Conservation (phyloP, 2,797 vertebrate genomes). For the Acipenser transmontanus region DNA sequence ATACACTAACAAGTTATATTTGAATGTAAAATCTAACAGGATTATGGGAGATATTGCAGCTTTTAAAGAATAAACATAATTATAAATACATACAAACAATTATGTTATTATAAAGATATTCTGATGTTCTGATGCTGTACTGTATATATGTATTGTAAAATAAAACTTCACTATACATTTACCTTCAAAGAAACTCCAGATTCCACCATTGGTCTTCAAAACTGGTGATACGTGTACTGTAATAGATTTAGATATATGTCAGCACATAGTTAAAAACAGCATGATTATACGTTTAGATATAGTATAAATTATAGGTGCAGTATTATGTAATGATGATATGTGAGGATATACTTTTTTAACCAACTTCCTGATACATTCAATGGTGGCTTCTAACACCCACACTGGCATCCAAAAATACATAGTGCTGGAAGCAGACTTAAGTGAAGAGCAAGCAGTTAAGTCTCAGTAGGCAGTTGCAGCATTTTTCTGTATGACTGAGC, state of each 20-base stretch:
- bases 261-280: not conserved
- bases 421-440: slow-evolving; percentile 21
- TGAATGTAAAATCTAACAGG: too few relatives aligned
- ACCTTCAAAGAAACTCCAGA: slow-evolving; percentile 66
- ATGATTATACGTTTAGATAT: not conserved
- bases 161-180: slow-evolving; percentile 16
- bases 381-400: slow-evolving; percentile 29
- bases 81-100: too few relatives aligned
- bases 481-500: too few relatives aligned
- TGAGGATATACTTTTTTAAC: slow-evolving; percentile 8
- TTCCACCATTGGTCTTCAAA: slow-evolving; percentile 40
- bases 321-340: not conserved
- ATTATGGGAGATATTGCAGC: too few relatives aligned
- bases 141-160: too few relatives aligned
- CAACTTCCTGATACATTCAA: slow-evolving; percentile 9
- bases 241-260: slow-evolving; percentile 16
- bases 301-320: not conserved
- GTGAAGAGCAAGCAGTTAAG: too few relatives aligned
- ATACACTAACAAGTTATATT: too few relatives aligned
- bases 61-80: too few relatives aligned
- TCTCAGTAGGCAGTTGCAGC: too few relatives aligned
- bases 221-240: slow-evolving; percentile 50
- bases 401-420: slow-evolving; percentile 50
- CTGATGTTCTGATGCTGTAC: too few relatives aligned
- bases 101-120: too few relatives aligned